Evolutionary conservation across 2,797 vertebrate genomes (phyloP).

Genomic region (Pseudochirops cupreus): DNA sequence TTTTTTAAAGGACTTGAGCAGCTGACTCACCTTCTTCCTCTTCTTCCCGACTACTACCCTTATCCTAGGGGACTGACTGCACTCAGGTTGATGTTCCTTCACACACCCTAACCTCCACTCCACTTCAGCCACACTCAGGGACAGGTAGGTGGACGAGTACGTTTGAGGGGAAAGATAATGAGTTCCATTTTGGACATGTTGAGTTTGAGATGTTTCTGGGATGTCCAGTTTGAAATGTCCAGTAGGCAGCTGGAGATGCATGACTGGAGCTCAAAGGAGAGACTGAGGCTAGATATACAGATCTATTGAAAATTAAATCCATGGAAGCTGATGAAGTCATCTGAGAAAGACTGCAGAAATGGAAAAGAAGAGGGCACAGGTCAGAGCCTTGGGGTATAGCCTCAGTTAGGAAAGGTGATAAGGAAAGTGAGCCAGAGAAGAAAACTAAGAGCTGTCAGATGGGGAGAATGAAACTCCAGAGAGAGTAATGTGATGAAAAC

Average conservation of each 20-base stretch:
- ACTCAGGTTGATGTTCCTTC: background rate
- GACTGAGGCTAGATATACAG: background rate
- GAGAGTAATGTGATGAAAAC: background rate
- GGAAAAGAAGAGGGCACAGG: background rate
- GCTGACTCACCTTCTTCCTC: background rate
- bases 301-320: background rate
- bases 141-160: background rate
- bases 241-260: background rate
- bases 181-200: background rate
- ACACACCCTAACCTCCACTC: background rate
- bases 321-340: background rate
- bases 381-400: background rate
- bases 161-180: background rate
- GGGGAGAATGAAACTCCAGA: background rate
- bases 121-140: background rate
- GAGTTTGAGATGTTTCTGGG: background rate
- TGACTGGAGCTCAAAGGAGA: background rate
- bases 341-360: background rate
- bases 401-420: background rate
- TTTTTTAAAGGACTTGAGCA: background rate
- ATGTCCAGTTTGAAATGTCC: background rate
- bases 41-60: background rate
- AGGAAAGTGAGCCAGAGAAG: background rate
- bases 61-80: background rate
- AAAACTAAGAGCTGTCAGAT: background rate